phyloP scores from a whole-genome alignment of 2,888 invertebrate genomes.

The Drosophila merina region DNA sequence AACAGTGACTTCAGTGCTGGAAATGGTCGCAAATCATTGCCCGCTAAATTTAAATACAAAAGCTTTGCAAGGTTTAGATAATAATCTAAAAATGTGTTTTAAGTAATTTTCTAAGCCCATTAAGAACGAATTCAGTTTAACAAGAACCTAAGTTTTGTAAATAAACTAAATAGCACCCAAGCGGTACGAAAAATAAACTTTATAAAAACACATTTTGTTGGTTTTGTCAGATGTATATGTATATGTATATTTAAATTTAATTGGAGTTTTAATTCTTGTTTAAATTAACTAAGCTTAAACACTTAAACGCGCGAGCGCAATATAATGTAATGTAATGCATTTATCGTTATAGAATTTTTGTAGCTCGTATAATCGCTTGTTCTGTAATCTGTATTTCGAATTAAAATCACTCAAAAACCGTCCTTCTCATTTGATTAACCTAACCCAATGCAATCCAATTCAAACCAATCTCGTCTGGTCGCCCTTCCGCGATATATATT shows the following conservation, averaged over 20 bases:
- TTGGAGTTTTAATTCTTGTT: constrained; percentile 72
- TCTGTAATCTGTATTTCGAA: constrained; percentile 49
- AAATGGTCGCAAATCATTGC: neutral
- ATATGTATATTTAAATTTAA: constrained; percentile 72
- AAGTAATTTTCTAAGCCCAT: too few species aligned
- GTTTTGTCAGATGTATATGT: constrained; percentile 54
- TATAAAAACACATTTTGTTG: neutral
- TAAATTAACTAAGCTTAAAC: constrained; percentile 72
- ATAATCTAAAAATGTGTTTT: too few species aligned
- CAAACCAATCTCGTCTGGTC: constrained; percentile 25
- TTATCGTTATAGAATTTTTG: constrained; percentile 38
- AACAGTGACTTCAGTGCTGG: neutral
- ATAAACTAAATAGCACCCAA: neutral
- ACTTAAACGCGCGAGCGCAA: constrained; percentile 66
- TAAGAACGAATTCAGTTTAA: too few species aligned
- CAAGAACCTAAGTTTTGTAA: too few species aligned
- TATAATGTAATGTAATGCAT: constrained; percentile 59
- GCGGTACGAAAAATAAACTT: neutral
- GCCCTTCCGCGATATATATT: constrained; percentile 27
- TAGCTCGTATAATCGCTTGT: constrained; percentile 45
- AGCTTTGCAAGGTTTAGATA: neutral
- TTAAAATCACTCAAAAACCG: constrained; percentile 74
- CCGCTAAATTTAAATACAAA: neutral
- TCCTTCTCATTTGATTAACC: constrained; percentile 54
- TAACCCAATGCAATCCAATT: constrained; percentile 28